Evolutionary conservation across 2,113 vertebrate genomes (phyloP).

Genomic region (Heterochromis multidens): DNA sequence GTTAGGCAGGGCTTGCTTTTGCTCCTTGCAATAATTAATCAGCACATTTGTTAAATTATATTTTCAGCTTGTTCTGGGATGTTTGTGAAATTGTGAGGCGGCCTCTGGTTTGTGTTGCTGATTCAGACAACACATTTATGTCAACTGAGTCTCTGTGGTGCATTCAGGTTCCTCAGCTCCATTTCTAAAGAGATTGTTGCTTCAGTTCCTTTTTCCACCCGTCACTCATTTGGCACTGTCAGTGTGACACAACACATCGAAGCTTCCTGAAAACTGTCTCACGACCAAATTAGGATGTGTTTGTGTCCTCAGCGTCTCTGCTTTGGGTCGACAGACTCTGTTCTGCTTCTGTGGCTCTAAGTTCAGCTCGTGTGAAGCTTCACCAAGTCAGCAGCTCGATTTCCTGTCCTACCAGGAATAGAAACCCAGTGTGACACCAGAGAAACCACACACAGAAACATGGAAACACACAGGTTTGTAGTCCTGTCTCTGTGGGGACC

Average conservation of each 20-base stretch:
- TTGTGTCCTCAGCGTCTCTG: neutral
- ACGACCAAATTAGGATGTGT: slow-evolving; percentile 9
- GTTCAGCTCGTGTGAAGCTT: neutral
- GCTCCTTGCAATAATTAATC: neutral
- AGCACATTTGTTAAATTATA: no score
- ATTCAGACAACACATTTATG: neutral
- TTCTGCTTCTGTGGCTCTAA: neutral
- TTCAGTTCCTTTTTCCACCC: neutral
- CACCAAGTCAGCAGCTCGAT: neutral
- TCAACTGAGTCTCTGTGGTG: neutral
- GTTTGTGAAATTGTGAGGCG: neutral
- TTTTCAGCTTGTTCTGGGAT: no score
- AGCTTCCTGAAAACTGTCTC: neutral
- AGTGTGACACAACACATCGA: neutral
- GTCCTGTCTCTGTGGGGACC: neutral
- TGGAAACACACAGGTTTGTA: neutral
- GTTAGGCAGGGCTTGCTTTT: neutral
- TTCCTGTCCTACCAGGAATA: slow-evolving; percentile 34
- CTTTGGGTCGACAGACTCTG: neutral
- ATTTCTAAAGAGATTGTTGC: neutral
- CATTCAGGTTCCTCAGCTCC: neutral
- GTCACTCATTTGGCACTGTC: neutral
- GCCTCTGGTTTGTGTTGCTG: neutral
- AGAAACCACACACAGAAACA: neutral
- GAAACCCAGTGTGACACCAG: neutral